These are phyloP conservation scores for Gymnorhina tibicen DNA, from an alignment of 2,113 vertebrate species.

Conservation along the genomic window DNA sequence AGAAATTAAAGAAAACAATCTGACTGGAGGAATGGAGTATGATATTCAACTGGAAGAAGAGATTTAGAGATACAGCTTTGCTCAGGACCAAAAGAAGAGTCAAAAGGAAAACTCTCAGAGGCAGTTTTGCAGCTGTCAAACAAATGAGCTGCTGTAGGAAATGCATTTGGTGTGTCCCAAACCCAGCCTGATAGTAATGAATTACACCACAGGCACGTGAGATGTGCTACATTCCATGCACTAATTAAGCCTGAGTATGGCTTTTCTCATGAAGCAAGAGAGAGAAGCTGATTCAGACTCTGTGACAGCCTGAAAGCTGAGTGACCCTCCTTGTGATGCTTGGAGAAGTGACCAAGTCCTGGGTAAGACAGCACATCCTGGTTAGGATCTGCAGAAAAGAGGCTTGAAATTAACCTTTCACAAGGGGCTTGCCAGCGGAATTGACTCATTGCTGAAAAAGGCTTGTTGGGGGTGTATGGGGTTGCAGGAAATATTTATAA, in stretches of 20 bases:
- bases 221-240: not conserved
- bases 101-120: not conserved
- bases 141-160: accelerated
- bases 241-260: not conserved
- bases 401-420: not conserved
- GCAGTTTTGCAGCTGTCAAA: not conserved
- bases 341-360: not conserved
- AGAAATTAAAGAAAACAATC: not conserved
- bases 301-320: not conserved
- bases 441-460: not conserved
- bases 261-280: not conserved
- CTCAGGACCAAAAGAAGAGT: not conserved
- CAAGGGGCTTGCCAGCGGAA: not conserved
- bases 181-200: not conserved
- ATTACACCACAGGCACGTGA: not conserved
- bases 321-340: not conserved
- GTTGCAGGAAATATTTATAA: not conserved
- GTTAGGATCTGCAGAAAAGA: not conserved
- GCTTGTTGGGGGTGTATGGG: not conserved
- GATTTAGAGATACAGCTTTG: not conserved
- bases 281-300: not conserved
- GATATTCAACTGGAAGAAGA: not conserved
- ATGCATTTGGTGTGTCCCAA: not conserved
- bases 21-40: not conserved
- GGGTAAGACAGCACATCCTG: not conserved